Conservation (phyloP, 2,888 invertebrate species). For the Physocephala rufipes region DNA sequence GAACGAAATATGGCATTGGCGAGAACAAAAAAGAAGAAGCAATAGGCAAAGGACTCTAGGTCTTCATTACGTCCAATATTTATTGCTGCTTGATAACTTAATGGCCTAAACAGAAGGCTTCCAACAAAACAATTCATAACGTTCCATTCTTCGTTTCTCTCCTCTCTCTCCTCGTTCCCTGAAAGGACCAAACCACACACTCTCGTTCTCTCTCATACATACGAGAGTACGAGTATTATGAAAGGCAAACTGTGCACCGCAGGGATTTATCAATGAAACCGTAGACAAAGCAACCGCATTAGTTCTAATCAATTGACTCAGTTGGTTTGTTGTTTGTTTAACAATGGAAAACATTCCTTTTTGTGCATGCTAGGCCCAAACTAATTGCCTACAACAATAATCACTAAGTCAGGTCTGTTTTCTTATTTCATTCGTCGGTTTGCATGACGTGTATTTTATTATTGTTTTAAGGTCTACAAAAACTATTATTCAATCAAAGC, state of each 20-base stretch:
- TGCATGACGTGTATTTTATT: no score
- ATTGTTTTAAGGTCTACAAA: no score
- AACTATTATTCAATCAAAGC: no score
- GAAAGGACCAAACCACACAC: no score
- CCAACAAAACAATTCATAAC: background rate
- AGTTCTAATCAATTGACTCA: constrained; percentile 14
- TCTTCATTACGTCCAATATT: background rate
- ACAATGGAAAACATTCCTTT: constrained; percentile 20
- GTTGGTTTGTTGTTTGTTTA: constrained; percentile 14
- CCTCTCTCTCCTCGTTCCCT: no score
- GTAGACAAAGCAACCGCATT: constrained; percentile 8
- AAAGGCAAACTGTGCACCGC: background rate
- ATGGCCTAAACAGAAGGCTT: constrained; percentile 7
- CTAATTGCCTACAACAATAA: background rate
- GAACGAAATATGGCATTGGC: background rate
- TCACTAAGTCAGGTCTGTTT: background rate
- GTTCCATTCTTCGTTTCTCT: background rate
- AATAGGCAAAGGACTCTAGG: background rate
- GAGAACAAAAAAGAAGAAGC: background rate
- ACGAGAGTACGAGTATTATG: background rate
- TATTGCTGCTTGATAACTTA: constrained; percentile 33
- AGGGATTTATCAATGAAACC: constrained; percentile 11
- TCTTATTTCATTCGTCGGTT: background rate
- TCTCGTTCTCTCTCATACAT: background rate
- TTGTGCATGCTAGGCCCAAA: background rate